Base-by-base conservation (phyloP, 2,888 invertebrate genomes). In the Gari tellinella region DNA sequence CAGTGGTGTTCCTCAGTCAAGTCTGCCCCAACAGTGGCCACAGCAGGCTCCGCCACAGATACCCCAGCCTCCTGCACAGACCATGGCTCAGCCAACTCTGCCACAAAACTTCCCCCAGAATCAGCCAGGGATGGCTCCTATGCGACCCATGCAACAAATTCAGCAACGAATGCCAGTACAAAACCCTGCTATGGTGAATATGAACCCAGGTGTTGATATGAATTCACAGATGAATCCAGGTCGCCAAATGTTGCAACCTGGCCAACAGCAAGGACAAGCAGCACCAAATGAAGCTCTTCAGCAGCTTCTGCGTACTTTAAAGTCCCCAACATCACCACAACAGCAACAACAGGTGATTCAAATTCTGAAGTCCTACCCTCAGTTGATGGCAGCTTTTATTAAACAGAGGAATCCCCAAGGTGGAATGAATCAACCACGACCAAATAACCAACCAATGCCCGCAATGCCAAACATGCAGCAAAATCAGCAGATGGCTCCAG, bases 321-420 rank as follows among this genome's bases (percentile, higher is more conserved):
- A 96, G 86, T 96, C 96, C 85, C 97, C 98, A 60, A 95, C 95
- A 85, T 96, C 96, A 55, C 96, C 96, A 81, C 97, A 98, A 90
- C 98, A 98, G 90, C 98, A 98, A 90, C 96, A 96, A 90, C 96
- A 96, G 92, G 90, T 93, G 95, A 93, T 98, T 76, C 95, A 95
- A 88, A 97, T 98, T 89, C 94, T 98, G 79, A 97, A 97, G 92
- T 95, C 96, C 80, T 97, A 98, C 93, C 98, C 98, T 45, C 97
- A 96, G 86, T 94, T 99, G 52, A 98, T 98, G 97, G 97, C 97
- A 64, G 97, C 97, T 62, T 97, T 97, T 90, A 96, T 98, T 82
- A 97, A 97, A 89, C 96, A 97, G 92, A 93, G 93, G 83, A 88
- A 83, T 61, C 92, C 85, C 31, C 82, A 87, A 66, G 91, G 72